Percentiles rank a stretch among this genome's conserved stretches.
Evolutionary conservation across 1,140 invertebrate species (phyloP).

Genomic region (Neomicropteryx cornuta): DNA sequence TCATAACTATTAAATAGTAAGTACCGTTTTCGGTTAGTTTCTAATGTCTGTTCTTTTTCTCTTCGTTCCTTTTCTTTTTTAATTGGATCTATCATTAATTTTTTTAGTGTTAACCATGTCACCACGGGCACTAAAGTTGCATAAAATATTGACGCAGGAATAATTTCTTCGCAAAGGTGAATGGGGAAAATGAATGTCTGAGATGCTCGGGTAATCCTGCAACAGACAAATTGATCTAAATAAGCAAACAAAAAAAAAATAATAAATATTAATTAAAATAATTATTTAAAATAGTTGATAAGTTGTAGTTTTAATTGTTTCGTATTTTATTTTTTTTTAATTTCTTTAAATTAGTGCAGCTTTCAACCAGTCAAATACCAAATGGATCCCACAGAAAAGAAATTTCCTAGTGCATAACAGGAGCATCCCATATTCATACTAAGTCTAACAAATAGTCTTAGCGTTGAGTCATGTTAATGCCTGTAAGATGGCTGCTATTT

Average conservation of each 20-base stretch:
- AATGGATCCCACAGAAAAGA: too few species aligned
- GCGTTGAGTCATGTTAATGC: too few species aligned
- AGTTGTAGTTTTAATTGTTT: background rate
- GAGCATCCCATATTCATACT: too few species aligned
- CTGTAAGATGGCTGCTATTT: too few species aligned
- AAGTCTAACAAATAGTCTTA: too few species aligned
- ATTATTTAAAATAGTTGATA: background rate
- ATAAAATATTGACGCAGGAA: slow-evolving; percentile 85
- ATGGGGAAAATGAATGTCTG: slow-evolving; percentile 87
- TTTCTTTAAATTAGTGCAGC: too few species aligned
- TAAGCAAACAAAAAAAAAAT: slow-evolving; percentile 8
- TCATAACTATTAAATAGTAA: background rate
- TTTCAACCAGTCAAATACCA: too few species aligned
- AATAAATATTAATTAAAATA: slow-evolving; percentile 1
- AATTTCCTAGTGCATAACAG: too few species aligned
- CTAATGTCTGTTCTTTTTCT: slow-evolving; percentile 62
- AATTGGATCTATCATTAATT: slow-evolving; percentile 80
- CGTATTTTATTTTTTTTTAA: slow-evolving; percentile 3
- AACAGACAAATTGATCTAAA: slow-evolving; percentile 16
- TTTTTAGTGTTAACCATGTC: slow-evolving; percentile 70
- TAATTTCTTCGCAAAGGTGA: slow-evolving; percentile 79
- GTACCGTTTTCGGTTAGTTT: slow-evolving; percentile 57
- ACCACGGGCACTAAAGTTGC: slow-evolving; percentile 80
- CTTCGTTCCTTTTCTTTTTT: slow-evolving; percentile 61
- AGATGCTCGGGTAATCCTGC: slow-evolving; percentile 70